A percentile compares a stretch with the other conserved stretches of the same genome.
Evolutionary conservation across 2,113 vertebrate species (phyloP).

Genomic region (Gymnobelideus leadbeateri): DNA sequence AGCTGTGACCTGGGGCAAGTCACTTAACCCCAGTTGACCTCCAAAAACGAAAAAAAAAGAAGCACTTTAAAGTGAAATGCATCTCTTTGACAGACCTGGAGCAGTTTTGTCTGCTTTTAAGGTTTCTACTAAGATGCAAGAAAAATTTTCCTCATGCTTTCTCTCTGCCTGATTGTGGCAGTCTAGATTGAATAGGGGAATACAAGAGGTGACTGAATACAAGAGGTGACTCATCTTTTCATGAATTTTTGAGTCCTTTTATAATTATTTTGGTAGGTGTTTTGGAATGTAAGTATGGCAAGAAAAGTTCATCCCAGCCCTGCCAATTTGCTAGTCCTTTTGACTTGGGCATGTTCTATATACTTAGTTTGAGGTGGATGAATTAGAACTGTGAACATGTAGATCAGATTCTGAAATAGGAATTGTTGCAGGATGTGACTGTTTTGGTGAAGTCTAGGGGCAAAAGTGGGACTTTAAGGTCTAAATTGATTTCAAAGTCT

Average conservation of each 20-base stretch:
- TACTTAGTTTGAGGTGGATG: not conserved
- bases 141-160: slow-evolving; percentile 64
- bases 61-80: no score
- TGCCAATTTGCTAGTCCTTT: not conserved
- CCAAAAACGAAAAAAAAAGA: no score
- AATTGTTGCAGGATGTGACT: not conserved
- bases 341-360: not conserved
- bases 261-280: not conserved
- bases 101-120: slow-evolving; percentile 62
- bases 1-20: no score
- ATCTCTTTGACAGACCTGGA: slow-evolving; percentile 76
- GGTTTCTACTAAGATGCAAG: slow-evolving; percentile 71
- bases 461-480: not conserved
- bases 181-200: slow-evolving; percentile 76
- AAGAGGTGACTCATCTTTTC: not conserved
- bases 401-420: not conserved
- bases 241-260: not conserved
- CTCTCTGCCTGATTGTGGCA: slow-evolving; percentile 66
- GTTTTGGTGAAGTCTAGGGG: not conserved
- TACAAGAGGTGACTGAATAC: slow-evolving; percentile 57
- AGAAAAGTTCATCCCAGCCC: not conserved
- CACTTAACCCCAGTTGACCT: no score
- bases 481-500: not conserved
- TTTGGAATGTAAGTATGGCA: not conserved
- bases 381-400: not conserved